These are phyloP conservation scores for Synergus itoensis DNA, from an alignment of 2,888 invertebrate species.

Conservation along the genomic window DNA sequence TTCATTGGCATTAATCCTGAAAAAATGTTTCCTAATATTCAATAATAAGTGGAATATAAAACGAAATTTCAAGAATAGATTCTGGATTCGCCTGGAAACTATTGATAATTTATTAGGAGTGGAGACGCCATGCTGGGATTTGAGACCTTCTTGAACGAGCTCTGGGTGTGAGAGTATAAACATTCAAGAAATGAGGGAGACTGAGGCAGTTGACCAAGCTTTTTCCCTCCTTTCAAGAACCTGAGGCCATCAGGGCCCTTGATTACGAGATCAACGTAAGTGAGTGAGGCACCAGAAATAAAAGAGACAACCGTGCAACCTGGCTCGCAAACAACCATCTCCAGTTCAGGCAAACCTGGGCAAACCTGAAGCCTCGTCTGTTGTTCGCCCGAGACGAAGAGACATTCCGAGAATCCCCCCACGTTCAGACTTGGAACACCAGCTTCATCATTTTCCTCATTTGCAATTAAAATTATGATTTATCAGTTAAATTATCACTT, in stretches of 20 bases:
- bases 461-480: not conserved
- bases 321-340: not conserved
- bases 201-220: not conserved
- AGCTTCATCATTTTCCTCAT: constrained; percentile 12
- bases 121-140: not conserved
- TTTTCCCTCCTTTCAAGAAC: constrained; percentile 22
- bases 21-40: not conserved
- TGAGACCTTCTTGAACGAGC: constrained; percentile 13
- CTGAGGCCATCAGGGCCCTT: constrained; percentile 12
- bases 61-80: not conserved
- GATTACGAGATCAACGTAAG: not conserved
- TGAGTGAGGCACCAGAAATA: constrained; percentile 3
- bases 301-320: not conserved
- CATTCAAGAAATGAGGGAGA: not conserved
- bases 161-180: not conserved
- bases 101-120: not conserved
- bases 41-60: not conserved
- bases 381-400: constrained; percentile 71
- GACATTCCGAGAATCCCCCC: constrained; percentile 70
- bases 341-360: not conserved
- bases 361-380: constrained; percentile 46
- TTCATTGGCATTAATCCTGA: not conserved
- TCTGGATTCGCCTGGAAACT: not conserved
- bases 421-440: constrained; percentile 10
- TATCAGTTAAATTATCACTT: not conserved